These are phyloP conservation scores for Chionodraco myersi DNA, from an alignment of 2,113 vertebrate genomes.

Conservation along the genomic window DNA sequence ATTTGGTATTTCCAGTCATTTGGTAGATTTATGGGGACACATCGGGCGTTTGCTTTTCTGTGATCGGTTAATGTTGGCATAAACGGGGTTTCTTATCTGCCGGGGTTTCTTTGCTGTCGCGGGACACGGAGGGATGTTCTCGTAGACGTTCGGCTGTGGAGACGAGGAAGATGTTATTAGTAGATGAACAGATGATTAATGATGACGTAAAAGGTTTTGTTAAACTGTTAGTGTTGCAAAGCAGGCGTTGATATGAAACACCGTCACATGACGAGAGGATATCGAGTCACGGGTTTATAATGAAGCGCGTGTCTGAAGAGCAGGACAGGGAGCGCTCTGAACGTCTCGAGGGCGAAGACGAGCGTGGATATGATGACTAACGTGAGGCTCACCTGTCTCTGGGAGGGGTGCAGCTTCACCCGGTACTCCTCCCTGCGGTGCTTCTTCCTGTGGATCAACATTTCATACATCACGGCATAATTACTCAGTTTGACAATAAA, in stretches of 20 bases:
- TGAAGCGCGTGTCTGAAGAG: constrained; percentile 56
- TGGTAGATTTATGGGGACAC: not conserved
- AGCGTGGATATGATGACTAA: constrained; percentile 58
- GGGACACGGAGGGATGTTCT: constrained; percentile 66
- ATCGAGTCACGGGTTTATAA: constrained; percentile 41
- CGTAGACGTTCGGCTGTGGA: constrained; percentile 75
- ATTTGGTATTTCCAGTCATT: not conserved
- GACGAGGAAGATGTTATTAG: constrained; percentile 28
- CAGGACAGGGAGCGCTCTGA: constrained; percentile 53
- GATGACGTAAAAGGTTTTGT: not conserved
- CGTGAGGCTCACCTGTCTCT: constrained; percentile 78
- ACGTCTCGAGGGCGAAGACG: constrained; percentile 54
- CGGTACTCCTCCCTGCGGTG: constrained; percentile 73
- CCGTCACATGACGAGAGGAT: not conserved
- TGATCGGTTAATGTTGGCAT: constrained; percentile 74
- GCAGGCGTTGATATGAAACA: not conserved
- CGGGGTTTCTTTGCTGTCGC: constrained; percentile 62
- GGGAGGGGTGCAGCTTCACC: constrained; percentile 75
- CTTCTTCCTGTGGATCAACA: constrained; percentile 67
- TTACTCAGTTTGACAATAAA: too few species aligned
- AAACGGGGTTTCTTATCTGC: constrained; percentile 67
- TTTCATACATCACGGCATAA: not conserved
- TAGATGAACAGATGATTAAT: constrained; percentile 1
- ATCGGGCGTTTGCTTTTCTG: constrained; percentile 38
- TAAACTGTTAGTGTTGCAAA: not conserved